phyloP scores from a whole-genome alignment of 92 coral and sea anemone genomes.

The Blastomussa wellsi region DNA sequence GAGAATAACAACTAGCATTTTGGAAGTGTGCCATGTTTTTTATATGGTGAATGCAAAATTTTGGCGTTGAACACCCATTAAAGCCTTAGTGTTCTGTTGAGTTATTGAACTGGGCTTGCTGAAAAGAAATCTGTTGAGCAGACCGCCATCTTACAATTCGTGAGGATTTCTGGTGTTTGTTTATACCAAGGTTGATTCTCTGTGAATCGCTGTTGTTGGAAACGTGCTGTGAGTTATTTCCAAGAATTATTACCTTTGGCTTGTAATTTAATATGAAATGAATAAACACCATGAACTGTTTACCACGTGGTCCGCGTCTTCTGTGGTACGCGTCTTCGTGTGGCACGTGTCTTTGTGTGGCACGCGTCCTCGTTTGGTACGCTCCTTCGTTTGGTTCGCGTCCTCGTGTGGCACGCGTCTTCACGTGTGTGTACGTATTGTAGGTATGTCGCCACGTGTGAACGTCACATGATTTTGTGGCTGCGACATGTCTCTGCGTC shows the following conservation, averaged over 20 bases:
- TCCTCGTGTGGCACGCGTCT: no score
- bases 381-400: no score
- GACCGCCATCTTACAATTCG: slow-evolving; percentile 11
- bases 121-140: slow-evolving; percentile 34
- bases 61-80: background rate
- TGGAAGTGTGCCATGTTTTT: background rate
- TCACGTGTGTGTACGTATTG: no score
- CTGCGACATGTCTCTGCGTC: no score
- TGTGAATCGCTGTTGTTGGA: background rate
- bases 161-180: slow-evolving; percentile 2
- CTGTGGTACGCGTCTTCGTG: no score
- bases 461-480: no score
- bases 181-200: background rate
- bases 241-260: background rate
- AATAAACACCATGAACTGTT: slow-evolving; percentile 8
- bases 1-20: background rate
- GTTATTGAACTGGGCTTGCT: background rate
- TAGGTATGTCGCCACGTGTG: no score
- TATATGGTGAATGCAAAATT: background rate
- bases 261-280: slow-evolving; percentile 7
- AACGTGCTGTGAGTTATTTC: background rate
- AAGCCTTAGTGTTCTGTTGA: background rate
- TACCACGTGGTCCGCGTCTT: background rate
- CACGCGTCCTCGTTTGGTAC: no score
- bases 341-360: no score